Evolutionary conservation across 30 jellyfish, hydroid and myxozoan species (phyloP).

Genomic region (Cassiopea xamachana): DNA sequence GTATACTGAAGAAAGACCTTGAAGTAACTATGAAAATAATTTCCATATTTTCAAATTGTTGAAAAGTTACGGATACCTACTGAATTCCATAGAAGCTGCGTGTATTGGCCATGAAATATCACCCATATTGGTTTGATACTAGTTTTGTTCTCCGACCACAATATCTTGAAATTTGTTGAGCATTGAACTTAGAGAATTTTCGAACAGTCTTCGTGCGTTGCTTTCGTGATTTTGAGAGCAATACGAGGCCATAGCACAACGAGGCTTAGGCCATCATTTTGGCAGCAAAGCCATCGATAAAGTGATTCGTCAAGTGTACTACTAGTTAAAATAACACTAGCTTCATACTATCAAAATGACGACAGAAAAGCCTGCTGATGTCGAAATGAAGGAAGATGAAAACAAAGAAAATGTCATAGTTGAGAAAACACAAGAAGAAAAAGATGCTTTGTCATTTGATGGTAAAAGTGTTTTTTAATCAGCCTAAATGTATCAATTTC

Average conservation of each 20-base stretch:
- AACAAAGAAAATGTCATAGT: constrained; percentile 36
- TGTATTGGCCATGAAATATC: constrained; percentile 54
- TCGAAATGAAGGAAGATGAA: constrained; percentile 85
- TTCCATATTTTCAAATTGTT: neutral
- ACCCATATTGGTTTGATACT: neutral
- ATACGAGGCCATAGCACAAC: no score
- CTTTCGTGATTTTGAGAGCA: no score
- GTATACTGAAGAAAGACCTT: no score
- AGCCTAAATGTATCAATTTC: neutral
- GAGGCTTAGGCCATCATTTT: neutral
- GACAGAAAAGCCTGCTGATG: constrained; percentile 65
- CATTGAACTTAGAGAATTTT: no score
- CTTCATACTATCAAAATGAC: constrained; percentile 10
- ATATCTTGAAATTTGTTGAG: no score
- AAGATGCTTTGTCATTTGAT: constrained; percentile 80
- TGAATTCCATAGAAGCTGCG: constrained; percentile 47
- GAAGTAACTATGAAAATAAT: no score
- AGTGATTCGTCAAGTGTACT: neutral
- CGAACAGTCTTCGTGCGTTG: no score
- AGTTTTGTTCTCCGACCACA: neutral
- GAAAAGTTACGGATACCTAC: constrained; percentile 9
- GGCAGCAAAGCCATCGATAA: neutral
- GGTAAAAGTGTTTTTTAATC: constrained; percentile 29
- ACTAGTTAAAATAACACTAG: neutral
- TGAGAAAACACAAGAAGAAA: constrained; percentile 82